Percentiles rank a stretch among this genome's conserved stretches.
Evolutionary conservation across 2,113 vertebrate genomes (phyloP).

Genomic region (Phylloscopus trochilus): DNA sequence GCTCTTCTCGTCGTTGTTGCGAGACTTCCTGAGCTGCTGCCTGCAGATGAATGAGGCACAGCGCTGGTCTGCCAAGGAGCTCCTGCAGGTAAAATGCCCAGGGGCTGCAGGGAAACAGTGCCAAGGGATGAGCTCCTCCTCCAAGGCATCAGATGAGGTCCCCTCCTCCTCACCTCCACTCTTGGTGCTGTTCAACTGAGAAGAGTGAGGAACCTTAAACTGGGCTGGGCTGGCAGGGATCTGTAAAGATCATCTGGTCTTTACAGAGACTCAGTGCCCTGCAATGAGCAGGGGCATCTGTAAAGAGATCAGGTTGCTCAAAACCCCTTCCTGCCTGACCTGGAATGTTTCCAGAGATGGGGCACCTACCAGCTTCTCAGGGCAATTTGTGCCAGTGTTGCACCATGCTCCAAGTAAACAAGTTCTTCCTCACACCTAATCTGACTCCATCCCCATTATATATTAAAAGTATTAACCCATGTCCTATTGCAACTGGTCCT

Average conservation of each 20-base stretch:
- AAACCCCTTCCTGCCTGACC: accelerated
- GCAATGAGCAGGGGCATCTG: not conserved
- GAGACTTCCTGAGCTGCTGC: conserved; percentile 92
- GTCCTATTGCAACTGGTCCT: accelerated
- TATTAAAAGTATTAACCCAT: not conserved
- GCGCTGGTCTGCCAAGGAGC: conserved; percentile 91
- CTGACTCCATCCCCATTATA: accelerated
- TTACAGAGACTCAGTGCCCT: not conserved
- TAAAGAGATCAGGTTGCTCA: not conserved
- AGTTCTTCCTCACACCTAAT: not conserved
- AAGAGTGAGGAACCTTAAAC: not conserved
- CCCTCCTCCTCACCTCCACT: no score
- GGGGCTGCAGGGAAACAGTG: not conserved
- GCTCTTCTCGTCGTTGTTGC: conserved; percentile 85
- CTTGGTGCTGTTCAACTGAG: not conserved
- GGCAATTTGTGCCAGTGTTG: not conserved
- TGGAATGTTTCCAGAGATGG: not conserved
- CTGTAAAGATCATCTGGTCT: not conserved
- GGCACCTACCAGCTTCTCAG: not conserved
- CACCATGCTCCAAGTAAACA: not conserved
- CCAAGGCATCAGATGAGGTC: not conserved
- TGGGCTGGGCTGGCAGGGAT: not conserved
- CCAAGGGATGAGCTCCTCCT: accelerated
- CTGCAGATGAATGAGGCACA: conserved; percentile 92
- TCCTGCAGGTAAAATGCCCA: conserved; percentile 83